Base-by-base conservation (phyloP, 2,113 vertebrate species). In the Bettongia penicillata region DNA sequence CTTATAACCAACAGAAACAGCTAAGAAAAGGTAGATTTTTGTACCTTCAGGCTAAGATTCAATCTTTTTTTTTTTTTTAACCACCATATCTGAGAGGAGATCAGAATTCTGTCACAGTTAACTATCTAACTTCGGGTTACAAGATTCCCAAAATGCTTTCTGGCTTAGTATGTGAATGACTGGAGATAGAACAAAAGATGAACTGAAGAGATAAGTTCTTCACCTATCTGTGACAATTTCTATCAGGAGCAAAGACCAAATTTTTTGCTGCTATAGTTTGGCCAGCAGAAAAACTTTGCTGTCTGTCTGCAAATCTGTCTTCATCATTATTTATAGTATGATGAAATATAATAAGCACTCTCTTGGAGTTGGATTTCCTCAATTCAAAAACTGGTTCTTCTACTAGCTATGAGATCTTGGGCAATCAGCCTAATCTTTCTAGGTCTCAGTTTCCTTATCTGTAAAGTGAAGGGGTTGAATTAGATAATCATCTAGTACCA, bases 371-470 rank as follows among this genome's bases (percentile, higher is more conserved):
- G 48, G 61, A 91, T 52, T 51, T 53, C 31, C 10, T 68, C 14
- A 55, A 11, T 23, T 26, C 25, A 11, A 8, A 7, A 48, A 2
- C 61, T 91, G 43, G 26, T n/a, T 24, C 91, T 49, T 55, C 91
- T 91, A 22, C 3, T 24, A 94, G 51, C 50, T 91, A 61, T 57
- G 90, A 47, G 28, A 19, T 77, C 89, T 92, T 5, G 0, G 31
- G 47, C 25, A n/a, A 97, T 53, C 14, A 48, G 53, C 84, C 94
- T 0, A 0, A 26, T 26, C 53, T 90, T 68, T 48, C n/a, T 16
- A 24, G 0, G 91, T 97, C 95, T 95, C 51, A 96, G 51, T 47
- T 51, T 93, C 16, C 24, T 19, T 37, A n/a, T 43, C 92, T 90
- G 7, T 68, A 51, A 95, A 95, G 23, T 61, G 57, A 53, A 84